Percentiles rank a stretch among this genome's conserved stretches.
Evolutionary conservation across 2,113 vertebrate genomes (phyloP).

Genomic region (Apteryx owenii): DNA sequence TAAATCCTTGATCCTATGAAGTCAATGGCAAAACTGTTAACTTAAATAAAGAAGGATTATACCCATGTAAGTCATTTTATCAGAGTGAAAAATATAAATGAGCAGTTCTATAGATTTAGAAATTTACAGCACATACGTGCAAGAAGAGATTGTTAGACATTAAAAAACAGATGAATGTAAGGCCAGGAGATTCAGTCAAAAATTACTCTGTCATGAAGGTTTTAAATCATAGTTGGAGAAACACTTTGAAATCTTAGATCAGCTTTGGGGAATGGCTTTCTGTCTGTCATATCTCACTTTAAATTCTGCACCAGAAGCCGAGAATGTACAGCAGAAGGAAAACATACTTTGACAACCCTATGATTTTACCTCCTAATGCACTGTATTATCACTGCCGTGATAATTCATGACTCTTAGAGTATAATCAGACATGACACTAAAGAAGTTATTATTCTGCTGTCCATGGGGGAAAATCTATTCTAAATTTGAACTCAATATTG

Average conservation of each 20-base stretch:
- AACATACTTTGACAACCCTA: background rate
- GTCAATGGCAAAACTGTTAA: background rate
- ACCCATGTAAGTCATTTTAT: background rate
- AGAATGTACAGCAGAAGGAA: background rate
- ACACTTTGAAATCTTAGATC: background rate
- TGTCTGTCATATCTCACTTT: background rate
- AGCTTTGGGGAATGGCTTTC: background rate
- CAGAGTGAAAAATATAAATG: background rate
- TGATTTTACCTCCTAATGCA: conserved; percentile 10
- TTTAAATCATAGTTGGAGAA: conserved; percentile 22
- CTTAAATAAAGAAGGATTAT: background rate
- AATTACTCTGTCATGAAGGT: background rate
- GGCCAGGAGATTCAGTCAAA: background rate
- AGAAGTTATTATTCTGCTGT: background rate
- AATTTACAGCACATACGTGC: background rate
- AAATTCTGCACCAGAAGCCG: background rate
- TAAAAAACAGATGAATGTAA: background rate
- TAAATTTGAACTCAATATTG: background rate
- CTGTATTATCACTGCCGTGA: background rate
- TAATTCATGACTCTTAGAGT: background rate
- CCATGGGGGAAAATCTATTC: background rate
- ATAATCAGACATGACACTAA: background rate
- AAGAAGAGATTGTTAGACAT: background rate
- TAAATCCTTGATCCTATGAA: background rate
- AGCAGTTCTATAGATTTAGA: background rate